phyloP scores from a whole-genome alignment of 2,888 invertebrate genomes.

The Opisthograptis luteolata region DNA sequence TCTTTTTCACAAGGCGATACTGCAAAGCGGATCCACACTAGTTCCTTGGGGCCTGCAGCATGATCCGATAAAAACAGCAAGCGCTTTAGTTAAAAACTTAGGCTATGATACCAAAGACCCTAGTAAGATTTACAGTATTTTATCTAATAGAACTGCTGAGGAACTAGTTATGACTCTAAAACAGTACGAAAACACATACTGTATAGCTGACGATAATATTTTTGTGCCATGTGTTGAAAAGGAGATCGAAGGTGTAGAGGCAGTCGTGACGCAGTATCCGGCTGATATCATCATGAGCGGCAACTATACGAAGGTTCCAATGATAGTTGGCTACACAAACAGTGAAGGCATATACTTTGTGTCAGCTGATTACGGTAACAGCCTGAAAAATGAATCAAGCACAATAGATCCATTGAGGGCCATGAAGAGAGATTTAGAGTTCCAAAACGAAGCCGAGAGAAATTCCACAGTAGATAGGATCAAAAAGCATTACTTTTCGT shows the following conservation, averaged over 20 bases:
- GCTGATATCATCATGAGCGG: constrained; percentile 61
- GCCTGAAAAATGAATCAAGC: constrained; percentile 46
- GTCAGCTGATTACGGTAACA: constrained; percentile 65
- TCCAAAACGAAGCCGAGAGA: constrained; percentile 58
- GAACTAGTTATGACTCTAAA: constrained; percentile 64
- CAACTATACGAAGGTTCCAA: constrained; percentile 72
- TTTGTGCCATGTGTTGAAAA: constrained; percentile 75
- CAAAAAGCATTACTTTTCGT: constrained; percentile 62
- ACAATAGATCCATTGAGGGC: constrained; percentile 51
- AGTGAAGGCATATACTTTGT: constrained; percentile 75
- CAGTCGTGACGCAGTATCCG: constrained; percentile 65
- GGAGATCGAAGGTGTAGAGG: constrained; percentile 62
- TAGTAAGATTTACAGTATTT: constrained; percentile 60
- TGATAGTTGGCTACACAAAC: constrained; percentile 75
- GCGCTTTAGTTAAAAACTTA: constrained; percentile 61
- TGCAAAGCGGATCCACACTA: constrained; percentile 73
- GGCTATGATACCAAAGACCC: constrained; percentile 69
- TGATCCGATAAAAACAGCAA: constrained; percentile 66
- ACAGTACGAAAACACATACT: constrained; percentile 61
- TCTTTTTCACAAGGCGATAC: constrained; percentile 70
- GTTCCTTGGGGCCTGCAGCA: constrained; percentile 72
- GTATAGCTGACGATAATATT: constrained; percentile 62
- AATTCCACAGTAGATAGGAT: constrained; percentile 60
- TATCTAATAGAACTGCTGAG: constrained; percentile 58
- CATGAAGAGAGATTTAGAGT: constrained; percentile 62